A percentile compares a stretch with the other conserved stretches of the same genome.
phyloP scores from a whole-genome alignment of 1,140 invertebrate genomes.

The Centruroides vittatus region DNA sequence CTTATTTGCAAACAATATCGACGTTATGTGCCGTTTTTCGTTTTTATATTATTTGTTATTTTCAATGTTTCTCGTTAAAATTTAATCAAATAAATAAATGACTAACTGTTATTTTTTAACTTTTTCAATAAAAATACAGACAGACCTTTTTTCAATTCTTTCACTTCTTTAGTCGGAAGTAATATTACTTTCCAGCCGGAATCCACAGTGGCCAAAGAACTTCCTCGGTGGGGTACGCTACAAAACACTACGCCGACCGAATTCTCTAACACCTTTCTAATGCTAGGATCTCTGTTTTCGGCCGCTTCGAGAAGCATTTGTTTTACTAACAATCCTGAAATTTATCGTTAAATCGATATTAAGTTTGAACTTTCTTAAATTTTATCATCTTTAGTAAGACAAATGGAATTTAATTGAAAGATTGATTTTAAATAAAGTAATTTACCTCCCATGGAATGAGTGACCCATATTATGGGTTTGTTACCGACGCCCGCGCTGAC shows the following conservation, averaged over 20 bases:
- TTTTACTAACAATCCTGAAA: slow-evolving; percentile 52
- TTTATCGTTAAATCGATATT: neutral
- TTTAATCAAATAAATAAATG: too few relatives aligned
- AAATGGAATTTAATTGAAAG: too few relatives aligned
- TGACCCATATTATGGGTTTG: slow-evolving; percentile 58
- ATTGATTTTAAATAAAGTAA: neutral
- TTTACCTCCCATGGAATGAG: slow-evolving; percentile 66
- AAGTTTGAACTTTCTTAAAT: too few relatives aligned
- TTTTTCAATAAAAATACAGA: too few relatives aligned
- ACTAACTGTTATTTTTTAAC: too few relatives aligned
- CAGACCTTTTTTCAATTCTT: slow-evolving; percentile 51
- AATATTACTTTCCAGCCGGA: slow-evolving; percentile 37
- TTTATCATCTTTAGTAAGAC: neutral
- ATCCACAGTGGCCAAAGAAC: slow-evolving; percentile 46
- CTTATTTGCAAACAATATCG: too few relatives aligned
- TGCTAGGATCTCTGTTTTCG: slow-evolving; percentile 21
- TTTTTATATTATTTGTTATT: too few relatives aligned
- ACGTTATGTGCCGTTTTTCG: too few relatives aligned
- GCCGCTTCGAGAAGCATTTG: slow-evolving; percentile 45
- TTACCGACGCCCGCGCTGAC: slow-evolving; percentile 49
- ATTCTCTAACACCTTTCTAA: slow-evolving; percentile 15
- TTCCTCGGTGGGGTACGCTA: slow-evolving; percentile 61
- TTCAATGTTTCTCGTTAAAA: too few relatives aligned
- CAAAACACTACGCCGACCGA: slow-evolving; percentile 50
- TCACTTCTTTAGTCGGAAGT: slow-evolving; percentile 62